Evolutionary conservation across 2,113 vertebrate species (phyloP).

Genomic region (Nothobranchius furzeri): DNA sequence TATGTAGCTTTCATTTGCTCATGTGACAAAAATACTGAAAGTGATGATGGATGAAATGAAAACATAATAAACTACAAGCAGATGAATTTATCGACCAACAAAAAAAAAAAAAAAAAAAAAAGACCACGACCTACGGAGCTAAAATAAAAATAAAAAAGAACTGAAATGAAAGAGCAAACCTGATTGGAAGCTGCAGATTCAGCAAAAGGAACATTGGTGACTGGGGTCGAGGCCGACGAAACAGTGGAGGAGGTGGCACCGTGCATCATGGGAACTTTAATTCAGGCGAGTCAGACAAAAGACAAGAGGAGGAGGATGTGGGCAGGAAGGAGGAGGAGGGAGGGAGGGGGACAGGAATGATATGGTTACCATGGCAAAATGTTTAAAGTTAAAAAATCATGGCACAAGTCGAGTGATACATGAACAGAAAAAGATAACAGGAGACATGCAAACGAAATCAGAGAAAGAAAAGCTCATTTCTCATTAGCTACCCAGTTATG

Average conservation of each 20-base stretch:
- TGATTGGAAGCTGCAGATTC: constrained; percentile 95
- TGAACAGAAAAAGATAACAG: constrained; percentile 80
- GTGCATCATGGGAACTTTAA: constrained; percentile 99
- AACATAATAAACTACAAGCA: constrained; percentile 34
- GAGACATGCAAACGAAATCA: constrained; percentile 77
- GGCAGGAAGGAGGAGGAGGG: constrained; percentile 80
- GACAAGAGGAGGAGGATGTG: constrained; percentile 87
- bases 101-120: constrained; percentile 15
- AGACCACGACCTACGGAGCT: constrained; percentile 51
- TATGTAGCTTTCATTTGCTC: constrained; percentile 44
- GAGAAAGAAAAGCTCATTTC: constrained; percentile 62
- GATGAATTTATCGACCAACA: neutral
- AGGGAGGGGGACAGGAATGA: constrained; percentile 85
- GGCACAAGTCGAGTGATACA: constrained; percentile 91
- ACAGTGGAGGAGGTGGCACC: constrained; percentile 96
- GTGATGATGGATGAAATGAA: constrained; percentile 50
- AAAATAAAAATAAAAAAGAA: constrained; percentile 70
- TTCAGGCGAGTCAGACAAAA: constrained; percentile 84
- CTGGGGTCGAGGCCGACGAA: constrained; percentile 94
- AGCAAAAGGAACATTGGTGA: constrained; percentile 96
- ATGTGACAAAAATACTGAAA: constrained; percentile 22
- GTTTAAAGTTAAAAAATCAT: constrained; percentile 83
- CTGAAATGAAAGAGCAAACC: constrained; percentile 94
- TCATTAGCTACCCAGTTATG: constrained; percentile 42
- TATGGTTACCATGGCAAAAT: constrained; percentile 90